Base-by-base conservation (phyloP, 2,888 invertebrate species). In the Epiblema foenella region DNA sequence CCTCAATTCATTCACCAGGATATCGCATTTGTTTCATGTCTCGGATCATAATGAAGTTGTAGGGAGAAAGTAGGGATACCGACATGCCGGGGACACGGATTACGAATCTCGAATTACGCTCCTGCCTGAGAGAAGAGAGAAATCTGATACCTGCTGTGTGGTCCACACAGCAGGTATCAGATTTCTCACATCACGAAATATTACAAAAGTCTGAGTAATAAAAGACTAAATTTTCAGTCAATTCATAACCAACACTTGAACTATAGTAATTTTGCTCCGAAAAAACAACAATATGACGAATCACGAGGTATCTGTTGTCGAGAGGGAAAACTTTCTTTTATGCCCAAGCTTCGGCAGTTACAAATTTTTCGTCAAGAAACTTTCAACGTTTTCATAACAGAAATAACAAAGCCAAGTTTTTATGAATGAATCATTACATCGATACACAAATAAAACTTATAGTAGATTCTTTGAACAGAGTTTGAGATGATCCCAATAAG, bases 261-360 rank as follows among this genome's bases (percentile, higher is more conserved):
- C 29, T 60, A 67, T 49, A 51, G 42, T 56, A 52, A 52, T 57
- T 58, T 51, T 57, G 17, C 37, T 11, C 12, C 17, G 20, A 51
- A 51, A 37, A 54, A 54, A 56, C 33, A 57, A 63, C 62, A 62
- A 56, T 39, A 51, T 9, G 37, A 71, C 37, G 51, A 70, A 69
- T 59, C 24, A 54, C 29, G 29, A 46, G 11, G 51, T 62, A 52
- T 60, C 63, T 24, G 60, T 74, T 57, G 60, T 72, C 65, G 67
- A 65, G 76, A 73, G 68, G 71, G 70, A 72, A 76, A 75, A 76
- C 75, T 73, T 74, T 72, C 65, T 73, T 75, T 74, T 74, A 73
- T 71, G 72, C 71, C 74, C 69, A 74, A 78, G 75, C 76, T 78
- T 72, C 58, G 72, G 66, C 77, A 74, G 75, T 77, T 75, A 75